Percentiles rank a stretch among this genome's conserved stretches.
Evolutionary conservation across 2,888 invertebrate species (phyloP).

Genomic region (Lasioglossum villosulum): DNA sequence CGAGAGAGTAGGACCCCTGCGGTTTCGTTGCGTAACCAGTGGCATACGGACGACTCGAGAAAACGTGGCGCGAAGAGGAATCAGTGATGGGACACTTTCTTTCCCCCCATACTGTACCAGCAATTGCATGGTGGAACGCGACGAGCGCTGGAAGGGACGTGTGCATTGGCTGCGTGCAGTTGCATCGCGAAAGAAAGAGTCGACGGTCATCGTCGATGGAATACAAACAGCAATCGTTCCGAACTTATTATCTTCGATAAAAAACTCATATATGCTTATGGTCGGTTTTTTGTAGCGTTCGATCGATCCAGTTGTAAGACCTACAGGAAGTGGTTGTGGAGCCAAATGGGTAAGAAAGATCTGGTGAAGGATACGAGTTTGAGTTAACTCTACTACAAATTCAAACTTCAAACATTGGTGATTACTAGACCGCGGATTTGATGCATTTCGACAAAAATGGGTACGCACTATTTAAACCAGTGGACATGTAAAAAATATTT

Average conservation of each 20-base stretch:
- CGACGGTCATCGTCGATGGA: constrained; percentile 40
- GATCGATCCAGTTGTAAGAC: constrained; percentile 68
- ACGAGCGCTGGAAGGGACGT: neutral
- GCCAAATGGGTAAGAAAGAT: constrained; percentile 28
- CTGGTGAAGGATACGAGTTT: too few relatives aligned
- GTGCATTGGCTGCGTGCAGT: constrained; percentile 6
- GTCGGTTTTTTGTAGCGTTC: constrained; percentile 64
- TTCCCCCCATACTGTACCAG: constrained; percentile 28
- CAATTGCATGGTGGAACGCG: neutral
- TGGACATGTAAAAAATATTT: too few relatives aligned
- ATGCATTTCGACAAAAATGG: too few relatives aligned
- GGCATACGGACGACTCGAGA: neutral
- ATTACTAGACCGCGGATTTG: too few relatives aligned
- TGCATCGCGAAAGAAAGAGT: constrained; percentile 45
- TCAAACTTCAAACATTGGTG: too few relatives aligned
- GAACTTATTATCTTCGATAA: constrained; percentile 74
- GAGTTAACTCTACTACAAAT: too few relatives aligned
- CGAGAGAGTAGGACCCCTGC: neutral
- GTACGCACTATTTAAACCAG: too few relatives aligned
- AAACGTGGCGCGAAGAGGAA: constrained; percentile 52
- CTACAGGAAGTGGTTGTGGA: constrained; percentile 37
- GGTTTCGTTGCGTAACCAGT: constrained; percentile 31
- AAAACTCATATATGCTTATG: constrained; percentile 77
- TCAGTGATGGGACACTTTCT: constrained; percentile 47
- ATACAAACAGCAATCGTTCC: constrained; percentile 71